These are phyloP conservation scores for Trichomycterus rosablanca DNA, from an alignment of 2,113 vertebrate species.

Conservation along the genomic window DNA sequence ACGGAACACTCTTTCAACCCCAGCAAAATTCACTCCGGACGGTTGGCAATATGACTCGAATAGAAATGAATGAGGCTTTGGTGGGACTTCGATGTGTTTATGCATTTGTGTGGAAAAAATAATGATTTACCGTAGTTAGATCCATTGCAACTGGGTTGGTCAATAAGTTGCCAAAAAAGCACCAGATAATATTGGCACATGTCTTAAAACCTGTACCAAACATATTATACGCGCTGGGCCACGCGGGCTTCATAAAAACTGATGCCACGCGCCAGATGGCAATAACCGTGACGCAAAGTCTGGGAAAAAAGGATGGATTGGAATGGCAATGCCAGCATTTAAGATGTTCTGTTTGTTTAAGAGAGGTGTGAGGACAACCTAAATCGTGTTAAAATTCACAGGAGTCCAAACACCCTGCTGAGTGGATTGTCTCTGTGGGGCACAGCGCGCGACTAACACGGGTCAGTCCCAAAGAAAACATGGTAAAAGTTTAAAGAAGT, in stretches of 20 bases:
- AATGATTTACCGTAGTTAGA: no score
- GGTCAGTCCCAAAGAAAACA: constrained; percentile 1
- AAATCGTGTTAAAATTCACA: constrained; percentile 54
- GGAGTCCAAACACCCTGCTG: constrained; percentile 55
- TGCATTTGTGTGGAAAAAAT: no score
- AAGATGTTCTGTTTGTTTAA: constrained; percentile 65
- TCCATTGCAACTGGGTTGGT: no score
- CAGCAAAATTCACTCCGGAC: constrained; percentile 37
- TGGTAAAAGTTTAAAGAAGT: background rate
- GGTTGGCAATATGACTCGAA: constrained; percentile 25
- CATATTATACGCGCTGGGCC: no score
- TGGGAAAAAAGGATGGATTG: background rate
- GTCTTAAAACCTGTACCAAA: background rate
- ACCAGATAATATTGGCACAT: background rate
- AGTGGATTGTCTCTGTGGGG: constrained; percentile 1
- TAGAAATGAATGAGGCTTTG: constrained; percentile 47
- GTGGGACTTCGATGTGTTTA: background rate
- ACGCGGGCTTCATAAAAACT: constrained; percentile 2
- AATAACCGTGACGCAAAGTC: constrained; percentile 12
- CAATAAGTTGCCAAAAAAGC: background rate
- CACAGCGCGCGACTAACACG: constrained; percentile 1
- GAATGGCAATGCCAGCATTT: constrained; percentile 34
- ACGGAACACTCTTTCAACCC: constrained; percentile 51
- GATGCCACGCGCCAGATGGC: constrained; percentile 43
- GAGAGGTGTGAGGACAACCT: constrained; percentile 57